Evolutionary conservation across 2,113 vertebrate genomes (phyloP).

Genomic region (Talpa occidentalis): DNA sequence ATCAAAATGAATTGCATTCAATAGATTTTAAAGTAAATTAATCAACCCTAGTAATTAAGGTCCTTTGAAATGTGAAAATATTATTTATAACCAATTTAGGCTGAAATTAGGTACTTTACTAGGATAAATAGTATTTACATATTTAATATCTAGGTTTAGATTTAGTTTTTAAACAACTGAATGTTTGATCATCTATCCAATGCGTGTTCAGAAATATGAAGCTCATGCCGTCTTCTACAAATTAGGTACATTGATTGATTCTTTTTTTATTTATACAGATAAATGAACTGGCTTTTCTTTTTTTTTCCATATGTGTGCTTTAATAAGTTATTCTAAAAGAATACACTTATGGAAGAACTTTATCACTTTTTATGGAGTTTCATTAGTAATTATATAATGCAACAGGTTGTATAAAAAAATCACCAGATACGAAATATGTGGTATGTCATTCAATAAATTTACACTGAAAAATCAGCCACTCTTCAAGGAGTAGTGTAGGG

Average conservation of each 20-base stretch:
- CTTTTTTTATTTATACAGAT: constrained; percentile 57
- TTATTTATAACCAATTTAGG: constrained; percentile 73
- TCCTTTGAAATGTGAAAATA: constrained; percentile 68
- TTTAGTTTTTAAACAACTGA: constrained; percentile 79
- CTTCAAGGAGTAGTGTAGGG: background rate
- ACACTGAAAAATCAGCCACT: background rate
- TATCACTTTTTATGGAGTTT: background rate
- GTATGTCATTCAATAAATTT: background rate
- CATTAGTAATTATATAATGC: constrained; percentile 53
- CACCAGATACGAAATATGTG: background rate
- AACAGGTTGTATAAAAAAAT: background rate
- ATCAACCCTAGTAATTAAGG: constrained; percentile 66
- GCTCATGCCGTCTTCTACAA: constrained; percentile 76
- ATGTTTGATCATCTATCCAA: constrained; percentile 63
- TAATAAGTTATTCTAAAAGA: constrained; percentile 62
- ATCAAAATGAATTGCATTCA: constrained; percentile 50
- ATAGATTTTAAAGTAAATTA: constrained; percentile 65
- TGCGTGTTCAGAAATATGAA: constrained; percentile 78
- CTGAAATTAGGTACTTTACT: constrained; percentile 75
- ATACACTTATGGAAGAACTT: constrained; percentile 46
- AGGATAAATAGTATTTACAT: constrained; percentile 77
- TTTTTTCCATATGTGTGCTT: constrained; percentile 56
- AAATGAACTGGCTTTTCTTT: constrained; percentile 61
- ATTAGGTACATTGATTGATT: constrained; percentile 81
- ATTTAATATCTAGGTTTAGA: constrained; percentile 81